These are phyloP conservation scores for Cetoscarus ocellatus DNA, from an alignment of 2,797 vertebrate species.

Conservation along the genomic window DNA sequence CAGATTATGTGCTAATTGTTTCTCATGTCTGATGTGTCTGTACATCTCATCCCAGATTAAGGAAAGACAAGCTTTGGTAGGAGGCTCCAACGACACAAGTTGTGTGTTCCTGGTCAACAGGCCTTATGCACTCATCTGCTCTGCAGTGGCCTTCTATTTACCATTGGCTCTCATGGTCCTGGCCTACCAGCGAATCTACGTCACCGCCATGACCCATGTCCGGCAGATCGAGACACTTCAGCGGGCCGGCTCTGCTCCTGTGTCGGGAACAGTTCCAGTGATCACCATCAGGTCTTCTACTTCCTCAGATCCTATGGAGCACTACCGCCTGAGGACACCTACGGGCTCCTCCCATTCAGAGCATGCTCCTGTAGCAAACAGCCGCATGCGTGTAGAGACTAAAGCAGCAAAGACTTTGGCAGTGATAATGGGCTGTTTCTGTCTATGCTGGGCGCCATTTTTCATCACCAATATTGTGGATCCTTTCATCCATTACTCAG, in stretches of 20 bases:
- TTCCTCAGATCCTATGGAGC: slow-evolving; percentile 64
- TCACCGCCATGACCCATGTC: slow-evolving; percentile 87
- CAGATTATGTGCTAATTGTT: neutral
- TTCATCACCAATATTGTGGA: slow-evolving; percentile 89
- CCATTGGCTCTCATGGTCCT: slow-evolving; percentile 86
- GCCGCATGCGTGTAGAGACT: slow-evolving; percentile 86
- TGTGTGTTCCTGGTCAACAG: slow-evolving; percentile 88
- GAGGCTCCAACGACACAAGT: slow-evolving; percentile 81
- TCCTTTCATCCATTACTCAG: slow-evolving; percentile 87
- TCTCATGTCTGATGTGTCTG: slow-evolving; percentile 1
- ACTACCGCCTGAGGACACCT: slow-evolving; percentile 45
- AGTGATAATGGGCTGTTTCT: slow-evolving; percentile 89
- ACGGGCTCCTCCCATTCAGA: slow-evolving; percentile 46
- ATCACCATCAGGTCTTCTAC: slow-evolving; percentile 57
- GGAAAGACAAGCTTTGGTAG: slow-evolving; percentile 54
- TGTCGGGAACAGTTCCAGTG: slow-evolving; percentile 15
- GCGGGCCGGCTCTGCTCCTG: slow-evolving; percentile 83
- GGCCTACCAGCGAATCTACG: slow-evolving; percentile 88
- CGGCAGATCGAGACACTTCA: slow-evolving; percentile 86
- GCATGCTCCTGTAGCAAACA: slow-evolving; percentile 57
- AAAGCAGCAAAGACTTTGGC: slow-evolving; percentile 88
- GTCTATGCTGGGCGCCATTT: slow-evolving; percentile 88
- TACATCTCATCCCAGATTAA: slow-evolving; percentile 74
- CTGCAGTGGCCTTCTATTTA: slow-evolving; percentile 87
- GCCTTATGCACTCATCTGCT: slow-evolving; percentile 87